phyloP scores from a whole-genome alignment of 2,888 invertebrate genomes.

The Cheilosia urbana region DNA sequence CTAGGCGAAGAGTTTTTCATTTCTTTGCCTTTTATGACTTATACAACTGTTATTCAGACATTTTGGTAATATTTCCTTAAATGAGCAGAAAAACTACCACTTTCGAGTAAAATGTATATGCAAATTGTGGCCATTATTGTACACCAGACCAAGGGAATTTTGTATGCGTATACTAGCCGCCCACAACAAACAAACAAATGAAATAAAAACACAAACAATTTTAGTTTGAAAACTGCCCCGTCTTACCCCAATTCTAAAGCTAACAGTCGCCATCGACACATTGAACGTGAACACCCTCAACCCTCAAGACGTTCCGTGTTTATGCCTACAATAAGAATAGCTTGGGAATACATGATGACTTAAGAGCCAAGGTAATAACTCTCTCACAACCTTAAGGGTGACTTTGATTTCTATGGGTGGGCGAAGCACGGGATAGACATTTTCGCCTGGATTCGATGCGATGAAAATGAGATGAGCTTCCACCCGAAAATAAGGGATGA shows the following conservation, averaged over 20 bases:
- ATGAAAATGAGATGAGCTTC: constrained; percentile 68
- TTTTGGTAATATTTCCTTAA: constrained; percentile 70
- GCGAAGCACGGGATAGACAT: constrained; percentile 29
- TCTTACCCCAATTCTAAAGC: constrained; percentile 20
- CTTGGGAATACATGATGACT: constrained; percentile 51
- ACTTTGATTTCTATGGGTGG: constrained; percentile 33
- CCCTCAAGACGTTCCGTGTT: constrained; percentile 58
- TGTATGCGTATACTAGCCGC: not conserved
- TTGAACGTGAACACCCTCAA: constrained; percentile 46
- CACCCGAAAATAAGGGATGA: constrained; percentile 48
- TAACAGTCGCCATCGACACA: constrained; percentile 1
- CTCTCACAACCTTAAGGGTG: constrained; percentile 58
- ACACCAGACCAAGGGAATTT: constrained; percentile 39
- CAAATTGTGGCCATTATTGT: constrained; percentile 53
- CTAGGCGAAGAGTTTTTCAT: constrained; percentile 48
- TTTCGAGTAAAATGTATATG: constrained; percentile 64
- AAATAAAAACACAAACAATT: constrained; percentile 69
- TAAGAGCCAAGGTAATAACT: constrained; percentile 67
- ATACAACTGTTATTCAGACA: constrained; percentile 67
- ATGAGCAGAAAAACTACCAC: constrained; percentile 70
- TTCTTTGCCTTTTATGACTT: constrained; percentile 68
- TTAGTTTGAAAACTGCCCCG: constrained; percentile 69
- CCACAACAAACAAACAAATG: constrained; percentile 61
- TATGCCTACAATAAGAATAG: constrained; percentile 31
- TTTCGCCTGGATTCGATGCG: constrained; percentile 58